phyloP scores from a whole-genome alignment of 1,140 invertebrate genomes.

The Mercenaria mercenaria region DNA sequence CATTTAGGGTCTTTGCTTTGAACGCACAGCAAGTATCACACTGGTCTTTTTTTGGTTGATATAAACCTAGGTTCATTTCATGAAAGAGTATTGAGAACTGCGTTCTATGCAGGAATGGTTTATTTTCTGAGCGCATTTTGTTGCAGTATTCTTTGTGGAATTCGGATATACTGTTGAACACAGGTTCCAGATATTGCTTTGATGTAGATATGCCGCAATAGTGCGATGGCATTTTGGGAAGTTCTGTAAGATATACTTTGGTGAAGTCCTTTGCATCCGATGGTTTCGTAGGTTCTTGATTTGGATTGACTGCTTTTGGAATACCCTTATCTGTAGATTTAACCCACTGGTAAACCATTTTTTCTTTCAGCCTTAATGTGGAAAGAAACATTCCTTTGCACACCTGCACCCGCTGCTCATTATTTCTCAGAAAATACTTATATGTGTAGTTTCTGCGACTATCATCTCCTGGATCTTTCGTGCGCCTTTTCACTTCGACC shows the following conservation, averaged over 20 bases:
- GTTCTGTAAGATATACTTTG: background rate
- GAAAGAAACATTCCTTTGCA: slow-evolving; percentile 4
- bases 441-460: background rate
- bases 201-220: background rate
- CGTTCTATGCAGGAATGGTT: background rate
- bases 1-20: background rate
- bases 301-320: background rate
- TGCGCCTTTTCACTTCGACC: background rate
- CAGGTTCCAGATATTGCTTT: background rate
- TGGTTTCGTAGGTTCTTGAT: background rate
- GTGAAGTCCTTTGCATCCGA: background rate
- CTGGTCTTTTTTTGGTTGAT: background rate
- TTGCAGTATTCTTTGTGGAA: background rate
- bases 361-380: background rate
- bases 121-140: no score
- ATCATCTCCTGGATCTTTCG: background rate
- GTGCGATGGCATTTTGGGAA: slow-evolving; percentile 5
- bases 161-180: background rate
- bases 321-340: background rate
- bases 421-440: slow-evolving; percentile 5
- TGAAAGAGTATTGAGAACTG: background rate
- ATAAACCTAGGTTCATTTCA: background rate
- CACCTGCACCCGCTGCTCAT: background rate
- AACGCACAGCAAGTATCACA: background rate
- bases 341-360: slow-evolving; percentile 18